A percentile compares a stretch with the other conserved stretches of the same genome.
Conservation (phyloP, 2,888 invertebrate genomes). For the Tachina fera region DNA sequence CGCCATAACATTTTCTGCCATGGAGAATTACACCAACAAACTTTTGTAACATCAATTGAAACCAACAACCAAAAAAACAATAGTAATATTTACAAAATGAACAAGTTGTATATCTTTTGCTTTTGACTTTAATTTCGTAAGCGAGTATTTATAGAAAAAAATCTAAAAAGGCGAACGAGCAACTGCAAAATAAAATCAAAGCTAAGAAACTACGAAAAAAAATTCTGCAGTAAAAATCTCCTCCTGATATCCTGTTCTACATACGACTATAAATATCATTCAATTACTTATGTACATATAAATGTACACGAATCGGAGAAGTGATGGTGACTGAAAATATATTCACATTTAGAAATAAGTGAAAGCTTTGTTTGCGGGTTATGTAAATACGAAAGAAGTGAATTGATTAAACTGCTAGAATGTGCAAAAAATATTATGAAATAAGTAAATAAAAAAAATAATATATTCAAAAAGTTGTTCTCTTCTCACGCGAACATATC, state of each 20-base stretch:
- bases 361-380: not conserved
- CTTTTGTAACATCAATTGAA: slow-evolving; percentile 55
- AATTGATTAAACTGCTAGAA: no score
- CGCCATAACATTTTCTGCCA: slow-evolving; percentile 65
- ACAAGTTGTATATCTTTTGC: slow-evolving; percentile 33
- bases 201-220: not conserved
- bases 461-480: not conserved
- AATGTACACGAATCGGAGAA: not conserved
- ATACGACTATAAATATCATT: not conserved
- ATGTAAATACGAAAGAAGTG: not conserved
- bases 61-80: slow-evolving; percentile 50
- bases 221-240: slow-evolving; percentile 59
- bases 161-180: not conserved
- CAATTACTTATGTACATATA: not conserved
- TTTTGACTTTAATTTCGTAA: slow-evolving; percentile 12
- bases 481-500: not conserved
- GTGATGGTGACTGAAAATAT: slow-evolving; percentile 8
- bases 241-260: slow-evolving; percentile 57
- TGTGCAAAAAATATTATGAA: no score
- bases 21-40: slow-evolving; percentile 44
- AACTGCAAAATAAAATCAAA: not conserved
- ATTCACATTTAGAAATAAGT: not conserved
- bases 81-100: slow-evolving; percentile 35
- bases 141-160: slow-evolving; percentile 15
- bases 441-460: not conserved